Evolutionary conservation across 2,797 vertebrate species (phyloP).

Genomic region (Tiaroga cobitis): DNA sequence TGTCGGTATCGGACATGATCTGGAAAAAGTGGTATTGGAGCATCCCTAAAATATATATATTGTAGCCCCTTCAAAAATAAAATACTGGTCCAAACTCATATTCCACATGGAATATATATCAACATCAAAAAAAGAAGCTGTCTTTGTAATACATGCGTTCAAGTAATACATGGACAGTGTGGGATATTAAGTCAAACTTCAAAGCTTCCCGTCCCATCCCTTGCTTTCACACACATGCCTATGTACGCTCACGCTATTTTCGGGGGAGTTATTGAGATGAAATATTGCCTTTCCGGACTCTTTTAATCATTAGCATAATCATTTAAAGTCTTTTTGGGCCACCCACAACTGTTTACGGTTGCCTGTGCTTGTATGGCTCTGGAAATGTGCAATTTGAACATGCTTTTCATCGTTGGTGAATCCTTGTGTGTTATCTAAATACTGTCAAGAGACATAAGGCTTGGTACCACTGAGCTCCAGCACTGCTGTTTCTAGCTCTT

Average conservation of each 20-base stretch:
- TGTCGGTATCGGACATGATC: too few relatives aligned
- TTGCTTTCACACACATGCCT: slow-evolving; percentile 16
- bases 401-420: slow-evolving; percentile 65
- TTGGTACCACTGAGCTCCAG: slow-evolving; percentile 49
- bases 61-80: too few relatives aligned
- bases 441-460: slow-evolving; percentile 66
- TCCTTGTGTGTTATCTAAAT: slow-evolving; percentile 67
- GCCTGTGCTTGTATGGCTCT: slow-evolving; percentile 50
- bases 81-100: neutral
- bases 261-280: slow-evolving; percentile 44
- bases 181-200: slow-evolving; percentile 39
- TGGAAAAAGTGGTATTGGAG: too few relatives aligned
- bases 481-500: slow-evolving; percentile 34
- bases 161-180: slow-evolving; percentile 25
- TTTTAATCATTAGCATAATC: slow-evolving; percentile 62
- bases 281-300: slow-evolving; percentile 54
- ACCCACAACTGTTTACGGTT: slow-evolving; percentile 62
- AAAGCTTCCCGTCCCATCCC: slow-evolving; percentile 17
- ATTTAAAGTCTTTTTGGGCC: slow-evolving; percentile 59
- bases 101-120: slow-evolving; percentile 15
- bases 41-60: too few relatives aligned
- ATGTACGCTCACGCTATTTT: slow-evolving; percentile 30
- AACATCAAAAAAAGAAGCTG: slow-evolving; percentile 8
- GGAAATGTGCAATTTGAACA: slow-evolving; percentile 61
- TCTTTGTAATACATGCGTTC: slow-evolving; percentile 16